Conservation (phyloP, 1,140 invertebrate species). For the Drosophila subobscura region DNA sequence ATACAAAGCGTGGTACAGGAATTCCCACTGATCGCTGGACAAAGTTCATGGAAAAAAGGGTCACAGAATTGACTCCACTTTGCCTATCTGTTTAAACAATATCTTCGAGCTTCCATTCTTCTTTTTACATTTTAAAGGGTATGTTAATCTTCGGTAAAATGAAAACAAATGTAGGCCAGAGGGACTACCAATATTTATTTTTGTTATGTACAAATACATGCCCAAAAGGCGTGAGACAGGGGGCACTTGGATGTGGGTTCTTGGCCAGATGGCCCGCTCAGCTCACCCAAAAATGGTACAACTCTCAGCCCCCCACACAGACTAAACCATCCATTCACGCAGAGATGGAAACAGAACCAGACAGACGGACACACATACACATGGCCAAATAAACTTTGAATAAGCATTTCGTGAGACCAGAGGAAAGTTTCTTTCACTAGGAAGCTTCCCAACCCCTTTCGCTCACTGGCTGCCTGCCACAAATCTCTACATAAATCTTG, state of each 20-base stretch:
- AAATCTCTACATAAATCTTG: constrained; percentile 79
- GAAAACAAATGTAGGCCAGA: too few species aligned
- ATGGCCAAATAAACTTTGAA: constrained; percentile 79
- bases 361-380: constrained; percentile 18
- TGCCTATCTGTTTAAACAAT: too few species aligned
- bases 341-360: background rate
- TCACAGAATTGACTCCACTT: too few species aligned
- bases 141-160: background rate
- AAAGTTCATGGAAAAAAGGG: too few species aligned
- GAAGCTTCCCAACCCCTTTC: constrained; percentile 25
- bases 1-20: too few species aligned
- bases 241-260: constrained; percentile 26
- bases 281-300: background rate
- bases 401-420: constrained; percentile 74
- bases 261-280: constrained; percentile 40
- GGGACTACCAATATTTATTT: constrained; percentile 8
- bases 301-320: constrained; percentile 7
- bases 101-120: background rate
- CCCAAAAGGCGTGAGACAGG: constrained; percentile 36
- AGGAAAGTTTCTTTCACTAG: constrained; percentile 19
- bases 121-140: background rate
- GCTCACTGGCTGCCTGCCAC: constrained; percentile 54
- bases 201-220: constrained; percentile 28
- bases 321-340: constrained; percentile 5
- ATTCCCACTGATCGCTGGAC: too few species aligned